Base-by-base conservation (phyloP, 2,888 invertebrate species). In the Rhamnusium bicolor region DNA sequence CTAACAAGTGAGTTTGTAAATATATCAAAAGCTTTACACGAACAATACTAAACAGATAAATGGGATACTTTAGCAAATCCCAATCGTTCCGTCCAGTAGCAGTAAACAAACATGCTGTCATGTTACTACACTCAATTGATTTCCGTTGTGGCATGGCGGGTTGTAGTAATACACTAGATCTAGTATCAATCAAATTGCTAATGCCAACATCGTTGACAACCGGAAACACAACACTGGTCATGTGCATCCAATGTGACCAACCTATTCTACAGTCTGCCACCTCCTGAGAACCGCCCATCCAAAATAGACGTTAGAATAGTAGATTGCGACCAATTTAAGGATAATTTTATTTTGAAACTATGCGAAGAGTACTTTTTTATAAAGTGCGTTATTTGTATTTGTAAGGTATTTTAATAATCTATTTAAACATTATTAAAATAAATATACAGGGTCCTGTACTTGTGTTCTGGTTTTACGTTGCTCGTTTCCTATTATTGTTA, bases 11-110 rank as follows among this genome's bases (percentile, higher is more conserved):
- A 27, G 27, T 51, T 65, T 32, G 53, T 32, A 65, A 65, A 65
- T 24, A 65, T 32, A 65, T 51, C 27, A 53, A 51, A 65, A 53
- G 51, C 53, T 53, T 53, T 53, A 53, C 51, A 53, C 27, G 65
- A 16, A 65, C 53, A 53, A 65, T 65, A 53, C 32, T 27, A 49
- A 32, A 32, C 27, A 24, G 51, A 65, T 67, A 72, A 78, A 78
- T 71, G 76, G 74, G 65, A 71, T 71, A 76, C 77, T 79, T 74
- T 40, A 49, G 98, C 98, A 74, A 76, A 73, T 77, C 79, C 74
- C 77, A 73, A 60, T 71, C 67, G 77, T 80, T 70, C 77, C 79
- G 70, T 74, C 75, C 76, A 65, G 75, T 67, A 62, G 69, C 74
- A 71, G 74, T 76, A 80, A 80, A 81, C 80, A 82, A 81, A 82